Percentiles rank a stretch among this genome's conserved stretches.
These are phyloP conservation scores for Myanophis thanlyinensis DNA, from an alignment of 2,113 vertebrate species.

Conservation along the genomic window DNA sequence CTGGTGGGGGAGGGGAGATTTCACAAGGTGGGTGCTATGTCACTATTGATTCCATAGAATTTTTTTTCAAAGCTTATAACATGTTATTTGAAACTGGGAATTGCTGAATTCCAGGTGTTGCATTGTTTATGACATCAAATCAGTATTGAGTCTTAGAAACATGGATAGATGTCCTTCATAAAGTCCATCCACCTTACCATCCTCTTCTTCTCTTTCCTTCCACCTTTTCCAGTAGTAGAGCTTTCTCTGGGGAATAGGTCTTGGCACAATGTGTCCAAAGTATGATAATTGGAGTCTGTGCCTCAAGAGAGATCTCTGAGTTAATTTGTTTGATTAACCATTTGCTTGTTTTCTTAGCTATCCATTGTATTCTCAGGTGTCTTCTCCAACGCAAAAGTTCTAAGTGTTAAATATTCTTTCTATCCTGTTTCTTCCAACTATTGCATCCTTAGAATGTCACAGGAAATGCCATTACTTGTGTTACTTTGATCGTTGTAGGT, in stretches of 20 bases:
- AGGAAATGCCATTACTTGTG: neutral
- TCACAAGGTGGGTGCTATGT: too few relatives aligned
- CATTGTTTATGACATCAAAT: neutral
- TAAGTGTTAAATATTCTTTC: neutral
- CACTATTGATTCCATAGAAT: too few relatives aligned
- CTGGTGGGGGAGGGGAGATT: too few relatives aligned
- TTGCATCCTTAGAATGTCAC: neutral
- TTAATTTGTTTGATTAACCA: neutral
- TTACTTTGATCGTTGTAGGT: neutral
- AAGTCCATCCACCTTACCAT: neutral
- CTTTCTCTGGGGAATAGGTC: neutral
- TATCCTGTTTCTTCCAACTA: neutral
- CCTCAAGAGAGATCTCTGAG: neutral
- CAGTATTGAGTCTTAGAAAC: neutral
- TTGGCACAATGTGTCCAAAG: neutral
- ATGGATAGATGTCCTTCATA: neutral
- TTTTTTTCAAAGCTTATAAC: constrained; percentile 22
- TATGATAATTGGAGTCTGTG: neutral
- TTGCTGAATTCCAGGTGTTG: constrained; percentile 42
- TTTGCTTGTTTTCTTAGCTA: neutral
- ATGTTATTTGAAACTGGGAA: constrained; percentile 31
- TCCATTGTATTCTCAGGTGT: neutral
- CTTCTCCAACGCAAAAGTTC: neutral
- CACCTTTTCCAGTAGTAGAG: neutral
- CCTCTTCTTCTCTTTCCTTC: neutral